Conservation (phyloP, 2,888 invertebrate species). For the Podabrus alpinus region DNA sequence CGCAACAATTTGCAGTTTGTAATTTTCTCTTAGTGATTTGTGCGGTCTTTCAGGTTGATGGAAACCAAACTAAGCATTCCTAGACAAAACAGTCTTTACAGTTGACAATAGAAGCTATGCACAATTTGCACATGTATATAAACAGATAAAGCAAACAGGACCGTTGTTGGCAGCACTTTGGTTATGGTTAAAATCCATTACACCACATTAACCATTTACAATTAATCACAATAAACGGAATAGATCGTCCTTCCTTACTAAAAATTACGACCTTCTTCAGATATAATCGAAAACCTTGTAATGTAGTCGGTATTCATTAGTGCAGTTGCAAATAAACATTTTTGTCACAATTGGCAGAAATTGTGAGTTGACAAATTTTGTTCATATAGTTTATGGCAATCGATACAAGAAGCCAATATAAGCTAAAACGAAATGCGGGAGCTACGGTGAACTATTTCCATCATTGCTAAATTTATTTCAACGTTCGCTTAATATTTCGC, state of each 20-base stretch:
- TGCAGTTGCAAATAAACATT: background rate
- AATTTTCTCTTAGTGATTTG: conserved; percentile 17
- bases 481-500: conserved; percentile 24
- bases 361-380: conserved; percentile 6
- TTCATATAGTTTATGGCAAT: conserved; percentile 17
- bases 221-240: conserved; percentile 11
- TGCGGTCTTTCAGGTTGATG: conserved; percentile 19
- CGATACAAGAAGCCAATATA: conserved; percentile 19
- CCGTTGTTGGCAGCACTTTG: conserved; percentile 11
- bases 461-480: conserved; percentile 27
- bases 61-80: conserved; percentile 16
- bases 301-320: background rate
- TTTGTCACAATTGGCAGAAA: background rate
- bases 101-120: conserved; percentile 3
- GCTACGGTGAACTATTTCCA: conserved; percentile 26
- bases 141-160: conserved; percentile 14
- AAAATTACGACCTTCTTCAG: background rate
- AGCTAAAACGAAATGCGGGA: conserved; percentile 24
- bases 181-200: conserved; percentile 14
- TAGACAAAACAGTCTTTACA: conserved; percentile 2
- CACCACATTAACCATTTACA: conserved; percentile 16
- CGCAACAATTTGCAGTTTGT: background rate
- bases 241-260: background rate
- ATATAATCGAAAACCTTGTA: background rate
- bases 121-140: conserved; percentile 3